Evolutionary conservation across 1,140 invertebrate genomes (phyloP).

Genomic region (Dendrolimus kikuchii): DNA sequence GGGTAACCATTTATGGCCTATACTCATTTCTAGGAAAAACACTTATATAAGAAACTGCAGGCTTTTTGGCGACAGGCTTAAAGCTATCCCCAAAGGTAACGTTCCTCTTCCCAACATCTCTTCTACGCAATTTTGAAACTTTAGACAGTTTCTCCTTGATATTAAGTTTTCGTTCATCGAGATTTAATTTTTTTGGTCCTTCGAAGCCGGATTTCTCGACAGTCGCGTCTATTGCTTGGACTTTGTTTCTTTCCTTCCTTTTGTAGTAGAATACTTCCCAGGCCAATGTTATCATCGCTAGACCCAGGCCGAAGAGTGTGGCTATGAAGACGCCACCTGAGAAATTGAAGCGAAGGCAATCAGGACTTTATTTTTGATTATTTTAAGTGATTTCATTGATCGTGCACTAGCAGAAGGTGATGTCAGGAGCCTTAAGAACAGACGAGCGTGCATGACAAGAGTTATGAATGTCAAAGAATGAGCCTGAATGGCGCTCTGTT

Average conservation of each 20-base stretch:
- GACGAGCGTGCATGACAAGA: too few relatives aligned
- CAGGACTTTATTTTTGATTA: too few relatives aligned
- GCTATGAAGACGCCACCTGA: conserved; percentile 92
- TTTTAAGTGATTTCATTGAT: too few relatives aligned
- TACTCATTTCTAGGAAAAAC: conserved; percentile 53
- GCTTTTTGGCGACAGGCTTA: conserved; percentile 42
- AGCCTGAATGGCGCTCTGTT: too few relatives aligned
- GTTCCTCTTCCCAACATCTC: conserved; percentile 29
- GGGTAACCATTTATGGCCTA: conserved; percentile 23
- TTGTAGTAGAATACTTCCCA: conserved; percentile 87
- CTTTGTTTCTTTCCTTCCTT: conserved; percentile 72
- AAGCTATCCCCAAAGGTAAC: conserved; percentile 63
- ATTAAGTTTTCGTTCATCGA: conserved; percentile 1
- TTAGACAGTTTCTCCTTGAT: background rate
- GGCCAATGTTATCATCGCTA: conserved; percentile 87
- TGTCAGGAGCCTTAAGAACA: too few relatives aligned
- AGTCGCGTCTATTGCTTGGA: conserved; percentile 33
- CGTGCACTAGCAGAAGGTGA: too few relatives aligned
- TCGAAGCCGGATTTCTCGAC: conserved; percentile 39
- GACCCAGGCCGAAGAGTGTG: conserved; percentile 84
- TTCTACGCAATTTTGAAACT: conserved; percentile 41
- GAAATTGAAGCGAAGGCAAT: too few relatives aligned
- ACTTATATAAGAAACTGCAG: conserved; percentile 49
- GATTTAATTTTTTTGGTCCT: conserved; percentile 40
- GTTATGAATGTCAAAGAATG: too few relatives aligned